A percentile compares a stretch with the other conserved stretches of the same genome.
Conservation (phyloP, 37 sponge, comb jelly and placozoan genomes). For the Tethya wilhelma region DNA sequence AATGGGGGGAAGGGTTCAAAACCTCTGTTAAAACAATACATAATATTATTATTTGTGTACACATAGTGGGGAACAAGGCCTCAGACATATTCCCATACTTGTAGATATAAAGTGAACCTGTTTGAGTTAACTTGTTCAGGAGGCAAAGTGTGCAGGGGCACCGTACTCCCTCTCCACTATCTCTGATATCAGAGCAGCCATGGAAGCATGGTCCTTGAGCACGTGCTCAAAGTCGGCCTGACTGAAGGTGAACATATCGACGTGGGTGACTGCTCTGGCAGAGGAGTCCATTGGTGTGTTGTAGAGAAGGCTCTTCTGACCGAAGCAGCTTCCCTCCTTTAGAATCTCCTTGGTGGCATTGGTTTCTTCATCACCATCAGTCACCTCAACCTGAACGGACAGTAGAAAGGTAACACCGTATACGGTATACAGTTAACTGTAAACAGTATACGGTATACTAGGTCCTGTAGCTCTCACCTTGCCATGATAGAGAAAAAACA, state of each 20-base stretch:
- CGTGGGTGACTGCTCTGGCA: constrained; percentile 45
- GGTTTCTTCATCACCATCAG: constrained; percentile 7
- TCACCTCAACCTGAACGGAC: constrained; percentile 29
- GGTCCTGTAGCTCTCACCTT: constrained; percentile 10
- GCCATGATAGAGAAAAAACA: constrained; percentile 70
- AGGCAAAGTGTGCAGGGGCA: background rate
- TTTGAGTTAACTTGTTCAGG: too few species aligned
- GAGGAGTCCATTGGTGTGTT: constrained; percentile 31
- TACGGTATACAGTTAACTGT: background rate
- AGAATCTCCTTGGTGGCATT: constrained; percentile 14
- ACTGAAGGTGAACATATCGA: constrained; percentile 52
- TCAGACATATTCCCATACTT: too few species aligned
- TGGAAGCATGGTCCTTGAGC: constrained; percentile 3
- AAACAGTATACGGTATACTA: background rate
- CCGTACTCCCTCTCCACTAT: constrained; percentile 14
- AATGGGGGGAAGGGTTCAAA: too few species aligned
- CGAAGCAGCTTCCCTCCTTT: constrained; percentile 34
- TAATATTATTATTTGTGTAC: too few species aligned
- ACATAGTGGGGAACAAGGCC: too few species aligned
- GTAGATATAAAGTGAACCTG: too few species aligned
- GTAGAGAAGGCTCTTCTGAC: constrained; percentile 51
- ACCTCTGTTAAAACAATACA: too few species aligned
- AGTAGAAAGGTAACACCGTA: background rate
- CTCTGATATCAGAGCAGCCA: background rate
- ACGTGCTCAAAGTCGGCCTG: constrained; percentile 48